Evolutionary conservation across 2,888 invertebrate species (phyloP).

Genomic region (Hydrotaea cyrtoneurina): DNA sequence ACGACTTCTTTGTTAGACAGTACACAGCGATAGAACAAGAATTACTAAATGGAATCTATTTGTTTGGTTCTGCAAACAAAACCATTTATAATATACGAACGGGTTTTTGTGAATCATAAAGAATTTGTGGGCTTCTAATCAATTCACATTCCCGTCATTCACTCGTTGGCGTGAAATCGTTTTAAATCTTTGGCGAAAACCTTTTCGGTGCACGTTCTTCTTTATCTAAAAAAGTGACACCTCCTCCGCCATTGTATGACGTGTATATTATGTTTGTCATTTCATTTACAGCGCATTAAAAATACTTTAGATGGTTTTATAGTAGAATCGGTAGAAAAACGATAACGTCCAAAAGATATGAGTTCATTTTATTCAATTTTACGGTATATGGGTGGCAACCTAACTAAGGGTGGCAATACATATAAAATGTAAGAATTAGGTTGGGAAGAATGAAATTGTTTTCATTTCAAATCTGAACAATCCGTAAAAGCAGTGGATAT

Average conservation of each 20-base stretch:
- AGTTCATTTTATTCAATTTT: too few species aligned
- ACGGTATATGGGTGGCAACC: too few species aligned
- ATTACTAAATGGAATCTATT: neutral
- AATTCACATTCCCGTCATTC: neutral
- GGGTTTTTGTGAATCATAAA: slow-evolving; percentile 12
- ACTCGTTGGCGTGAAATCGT: neutral
- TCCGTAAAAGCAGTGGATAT: too few species aligned
- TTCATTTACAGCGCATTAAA: too few species aligned
- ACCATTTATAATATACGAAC: neutral
- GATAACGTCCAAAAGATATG: too few species aligned
- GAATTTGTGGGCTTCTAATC: neutral
- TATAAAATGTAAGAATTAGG: too few species aligned
- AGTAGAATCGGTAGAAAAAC: too few species aligned
- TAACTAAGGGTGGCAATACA: too few species aligned
- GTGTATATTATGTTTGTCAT: too few species aligned
- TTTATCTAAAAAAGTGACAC: slow-evolving; percentile 11
- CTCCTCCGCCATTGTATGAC: neutral
- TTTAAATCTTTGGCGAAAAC: neutral
- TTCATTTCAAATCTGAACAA: too few species aligned
- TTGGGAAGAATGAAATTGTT: too few species aligned
- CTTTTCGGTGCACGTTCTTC: slow-evolving; percentile 2
- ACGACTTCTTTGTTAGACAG: neutral
- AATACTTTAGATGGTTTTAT: too few species aligned
- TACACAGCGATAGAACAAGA: neutral
- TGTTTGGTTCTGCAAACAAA: neutral